Evolutionary conservation across 2,888 invertebrate genomes (phyloP).

Genomic region (Anarsia innoxiella): DNA sequence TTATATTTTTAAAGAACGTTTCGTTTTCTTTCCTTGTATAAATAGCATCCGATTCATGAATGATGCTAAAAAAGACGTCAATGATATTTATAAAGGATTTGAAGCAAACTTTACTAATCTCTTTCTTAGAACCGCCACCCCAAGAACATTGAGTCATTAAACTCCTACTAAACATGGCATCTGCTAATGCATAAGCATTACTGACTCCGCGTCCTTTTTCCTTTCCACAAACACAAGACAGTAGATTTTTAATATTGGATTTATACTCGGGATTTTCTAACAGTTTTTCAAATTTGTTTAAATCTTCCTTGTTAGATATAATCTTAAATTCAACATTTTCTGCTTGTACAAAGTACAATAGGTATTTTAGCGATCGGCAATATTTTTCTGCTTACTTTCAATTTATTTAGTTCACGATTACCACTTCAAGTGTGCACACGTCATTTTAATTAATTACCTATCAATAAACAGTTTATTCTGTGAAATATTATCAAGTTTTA

Average conservation of each 20-base stretch:
- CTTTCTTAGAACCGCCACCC: slow-evolving; percentile 12
- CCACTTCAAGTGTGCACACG: too few relatives aligned
- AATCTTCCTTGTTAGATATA: slow-evolving; percentile 12
- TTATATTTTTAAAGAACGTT: slow-evolving; percentile 13
- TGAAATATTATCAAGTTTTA: too few relatives aligned
- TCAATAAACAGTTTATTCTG: too few relatives aligned
- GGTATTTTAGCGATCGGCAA: too few relatives aligned
- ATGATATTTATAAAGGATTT: slow-evolving; percentile 9
- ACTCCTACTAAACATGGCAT: slow-evolving; percentile 11
- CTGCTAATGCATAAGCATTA: slow-evolving; percentile 8
- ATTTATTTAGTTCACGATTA: too few relatives aligned
- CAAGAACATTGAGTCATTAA: slow-evolving; percentile 15
- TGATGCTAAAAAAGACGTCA: slow-evolving; percentile 10
- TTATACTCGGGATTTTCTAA: slow-evolving; percentile 6
- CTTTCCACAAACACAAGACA: slow-evolving; percentile 9
- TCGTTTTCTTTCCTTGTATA: slow-evolving; percentile 13
- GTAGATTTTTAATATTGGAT: slow-evolving; percentile 5
- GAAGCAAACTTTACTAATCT: slow-evolving; percentile 13
- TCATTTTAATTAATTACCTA: too few relatives aligned
- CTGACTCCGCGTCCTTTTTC: slow-evolving; percentile 8
- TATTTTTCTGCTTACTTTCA: too few relatives aligned
- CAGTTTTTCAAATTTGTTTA: slow-evolving; percentile 6
- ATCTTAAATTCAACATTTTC: slow-evolving; percentile 13
- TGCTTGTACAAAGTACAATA: too few relatives aligned
- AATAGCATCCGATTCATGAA: slow-evolving; percentile 5